Base-by-base conservation (phyloP, 2,797 vertebrate genomes). In the Rousettus madagascariensis region DNA sequence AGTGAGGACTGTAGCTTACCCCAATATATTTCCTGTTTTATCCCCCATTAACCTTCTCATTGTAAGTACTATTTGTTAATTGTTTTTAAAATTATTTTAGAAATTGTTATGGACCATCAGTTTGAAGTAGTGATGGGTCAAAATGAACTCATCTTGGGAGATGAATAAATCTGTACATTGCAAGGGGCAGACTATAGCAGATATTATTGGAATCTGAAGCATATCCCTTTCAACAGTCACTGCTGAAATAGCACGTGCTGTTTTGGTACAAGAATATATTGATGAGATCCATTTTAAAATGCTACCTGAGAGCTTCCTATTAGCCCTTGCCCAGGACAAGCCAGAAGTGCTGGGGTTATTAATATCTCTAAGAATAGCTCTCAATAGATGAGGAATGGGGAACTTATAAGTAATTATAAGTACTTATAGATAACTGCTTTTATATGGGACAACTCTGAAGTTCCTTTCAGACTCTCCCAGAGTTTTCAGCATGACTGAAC, bases 41-140 rank as follows among this genome's bases (percentile, higher is more conserved):
- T 59, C 24, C 55, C 10, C 46, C 41, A 66, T 80, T 86, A 79
- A 69, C 43, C 36, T 91, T 55, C 41, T 88, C 36, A 13, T 43
- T 82, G 28, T 71, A 74, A 89, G 24, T 80, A 53, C 74, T 72
- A 57, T 72, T 63, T 94, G 30, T 69, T 30, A 38, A 38, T 38
- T 49, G 15, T 13, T 30, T 61, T 61, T 61, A 9, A 9, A 30
- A 13, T 61, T 61, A 13, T 63, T 75, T 86, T 72, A 89, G 38
- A 85, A 77, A 55, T 85, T 46, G 53, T 92, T 82, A 94, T 63
- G 41, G 83, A 26, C 12, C 72, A 93, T 72, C 28, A 91, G 74
- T 65, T 95, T 96, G 66, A 94, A 78, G 26, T 36, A 95, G 12
- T 55, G 71, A 77, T 71, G 71, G 57, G 22, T 38, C 61, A 78